These are phyloP conservation scores for Origma solitaria DNA, from an alignment of 2,113 vertebrate species.

Conservation along the genomic window DNA sequence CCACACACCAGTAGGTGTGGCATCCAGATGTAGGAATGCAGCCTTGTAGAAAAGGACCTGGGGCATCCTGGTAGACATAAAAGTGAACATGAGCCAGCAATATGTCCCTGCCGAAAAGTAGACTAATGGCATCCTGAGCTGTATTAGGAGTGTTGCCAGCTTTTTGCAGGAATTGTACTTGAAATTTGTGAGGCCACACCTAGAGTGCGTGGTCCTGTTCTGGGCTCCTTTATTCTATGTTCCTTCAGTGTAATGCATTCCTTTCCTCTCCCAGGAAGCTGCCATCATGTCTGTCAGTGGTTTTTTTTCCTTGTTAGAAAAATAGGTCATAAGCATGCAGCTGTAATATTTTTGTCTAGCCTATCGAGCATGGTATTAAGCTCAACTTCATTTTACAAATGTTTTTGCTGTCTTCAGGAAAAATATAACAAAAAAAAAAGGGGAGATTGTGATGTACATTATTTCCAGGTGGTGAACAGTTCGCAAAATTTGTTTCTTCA, in stretches of 20 bases:
- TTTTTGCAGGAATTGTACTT: background rate
- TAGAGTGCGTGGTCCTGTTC: background rate
- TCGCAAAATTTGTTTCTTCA: background rate
- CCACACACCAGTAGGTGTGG: background rate
- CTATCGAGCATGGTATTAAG: background rate
- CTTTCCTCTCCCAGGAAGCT: background rate
- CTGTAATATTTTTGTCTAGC: background rate
- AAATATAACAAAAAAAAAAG: background rate
- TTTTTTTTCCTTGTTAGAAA: background rate
- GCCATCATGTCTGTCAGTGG: background rate
- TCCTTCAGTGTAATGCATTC: background rate
- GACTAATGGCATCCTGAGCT: background rate
- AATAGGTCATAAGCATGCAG: background rate
- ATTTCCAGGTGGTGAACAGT: background rate
- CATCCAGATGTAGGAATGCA: background rate
- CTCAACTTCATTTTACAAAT: background rate
- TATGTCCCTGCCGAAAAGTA: background rate
- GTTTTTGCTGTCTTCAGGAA: background rate
- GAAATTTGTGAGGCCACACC: rapidly evolving
- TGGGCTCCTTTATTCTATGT: background rate
- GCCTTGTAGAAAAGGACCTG: background rate
- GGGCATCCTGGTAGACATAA: background rate
- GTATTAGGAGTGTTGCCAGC: background rate
- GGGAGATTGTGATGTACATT: background rate
- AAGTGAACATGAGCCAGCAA: background rate